Conservation (phyloP, 2,113 vertebrate species). For the Clupea harengus region DNA sequence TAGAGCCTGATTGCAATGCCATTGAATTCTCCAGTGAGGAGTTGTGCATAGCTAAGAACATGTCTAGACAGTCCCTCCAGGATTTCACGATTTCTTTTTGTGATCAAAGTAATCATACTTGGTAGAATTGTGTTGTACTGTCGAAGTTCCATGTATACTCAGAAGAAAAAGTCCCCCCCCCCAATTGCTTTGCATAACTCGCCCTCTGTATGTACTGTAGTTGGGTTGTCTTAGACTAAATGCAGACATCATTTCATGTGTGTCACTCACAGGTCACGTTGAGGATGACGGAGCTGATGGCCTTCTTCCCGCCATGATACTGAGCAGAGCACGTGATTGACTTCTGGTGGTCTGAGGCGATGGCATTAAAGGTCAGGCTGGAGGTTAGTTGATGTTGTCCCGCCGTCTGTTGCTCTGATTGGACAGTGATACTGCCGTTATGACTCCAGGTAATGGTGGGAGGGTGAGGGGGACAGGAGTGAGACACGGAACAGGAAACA, state of each 20-base stretch:
- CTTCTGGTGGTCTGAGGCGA: not conserved
- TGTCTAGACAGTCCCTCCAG: not conserved
- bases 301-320: not conserved
- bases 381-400: conserved; percentile 10
- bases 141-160: too few species aligned
- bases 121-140: too few species aligned
- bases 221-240: not conserved
- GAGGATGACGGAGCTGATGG: not conserved
- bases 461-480: conserved; percentile 8
- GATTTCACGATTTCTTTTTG: too few species aligned
- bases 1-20: not conserved
- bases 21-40: too few species aligned
- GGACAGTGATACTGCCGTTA: not conserved
- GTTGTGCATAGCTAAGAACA: not conserved
- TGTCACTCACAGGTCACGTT: not conserved
- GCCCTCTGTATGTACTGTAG: not conserved
- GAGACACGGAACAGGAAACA: conserved; percentile 1
- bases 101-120: too few species aligned
- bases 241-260: not conserved
- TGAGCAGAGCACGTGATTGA: not conserved
- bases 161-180: too few species aligned
- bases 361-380: not conserved
- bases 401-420: not conserved
- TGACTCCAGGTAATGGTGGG: not conserved
- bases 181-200: not conserved